These are phyloP conservation scores for Lasioglossum pauxillum DNA, from an alignment of 2,888 invertebrate species.

Conservation along the genomic window DNA sequence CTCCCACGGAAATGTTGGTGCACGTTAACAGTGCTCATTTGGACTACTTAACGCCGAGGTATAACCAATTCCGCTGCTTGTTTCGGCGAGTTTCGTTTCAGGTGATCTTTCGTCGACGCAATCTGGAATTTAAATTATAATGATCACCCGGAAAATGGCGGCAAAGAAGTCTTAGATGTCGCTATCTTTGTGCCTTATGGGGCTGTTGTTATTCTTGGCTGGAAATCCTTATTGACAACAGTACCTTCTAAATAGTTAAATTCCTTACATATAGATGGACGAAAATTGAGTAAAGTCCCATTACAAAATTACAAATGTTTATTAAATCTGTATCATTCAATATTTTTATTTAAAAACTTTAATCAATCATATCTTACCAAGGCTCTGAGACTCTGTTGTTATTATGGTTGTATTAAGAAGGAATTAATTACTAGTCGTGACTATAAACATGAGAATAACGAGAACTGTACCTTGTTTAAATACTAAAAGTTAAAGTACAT, in stretches of 20 bases:
- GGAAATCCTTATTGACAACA: background rate
- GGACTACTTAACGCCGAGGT: slow-evolving; percentile 90
- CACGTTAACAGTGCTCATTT: slow-evolving; percentile 95
- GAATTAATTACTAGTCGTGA: background rate
- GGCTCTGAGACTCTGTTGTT: background rate
- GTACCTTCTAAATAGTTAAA: background rate
- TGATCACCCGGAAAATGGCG: slow-evolving; percentile 36
- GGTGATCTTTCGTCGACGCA: background rate
- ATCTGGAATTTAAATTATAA: slow-evolving; percentile 33
- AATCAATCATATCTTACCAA: no score
- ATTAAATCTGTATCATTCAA: background rate
- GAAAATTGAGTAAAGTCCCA: background rate
- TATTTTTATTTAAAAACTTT: background rate
- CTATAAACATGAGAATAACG: background rate
- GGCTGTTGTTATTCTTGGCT: slow-evolving; percentile 9
- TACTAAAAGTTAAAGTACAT: background rate
- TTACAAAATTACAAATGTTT: background rate
- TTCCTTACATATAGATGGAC: background rate
- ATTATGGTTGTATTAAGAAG: background rate
- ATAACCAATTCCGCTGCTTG: slow-evolving; percentile 1
- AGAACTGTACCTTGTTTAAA: background rate
- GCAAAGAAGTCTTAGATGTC: slow-evolving; percentile 53
- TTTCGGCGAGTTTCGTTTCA: background rate
- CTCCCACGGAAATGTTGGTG: slow-evolving; percentile 90
- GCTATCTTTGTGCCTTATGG: slow-evolving; percentile 27